Conservation (phyloP, 2,113 vertebrate species). For the Leptocoma aspasia region DNA sequence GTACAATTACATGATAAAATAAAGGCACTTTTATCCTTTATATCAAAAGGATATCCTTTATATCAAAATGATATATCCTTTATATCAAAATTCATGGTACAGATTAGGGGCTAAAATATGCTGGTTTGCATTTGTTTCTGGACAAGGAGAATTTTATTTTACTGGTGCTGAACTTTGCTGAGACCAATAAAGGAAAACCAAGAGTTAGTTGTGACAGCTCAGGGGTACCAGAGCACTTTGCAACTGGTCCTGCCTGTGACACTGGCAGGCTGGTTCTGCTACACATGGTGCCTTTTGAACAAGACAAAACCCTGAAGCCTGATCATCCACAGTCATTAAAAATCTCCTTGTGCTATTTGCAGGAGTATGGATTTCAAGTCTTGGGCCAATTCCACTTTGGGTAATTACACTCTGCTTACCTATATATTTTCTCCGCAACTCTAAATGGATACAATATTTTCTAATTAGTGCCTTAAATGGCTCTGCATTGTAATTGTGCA, state of each 20-base stretch:
- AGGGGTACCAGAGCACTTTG: background rate
- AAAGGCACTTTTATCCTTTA: background rate
- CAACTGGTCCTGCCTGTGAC: background rate
- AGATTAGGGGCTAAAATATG: background rate
- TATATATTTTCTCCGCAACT: slow-evolving; percentile 60
- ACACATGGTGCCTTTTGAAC: background rate
- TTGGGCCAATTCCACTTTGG: slow-evolving; percentile 62
- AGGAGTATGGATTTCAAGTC: slow-evolving; percentile 56
- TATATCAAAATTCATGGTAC: background rate
- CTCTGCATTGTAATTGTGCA: slow-evolving; percentile 25
- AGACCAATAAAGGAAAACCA: background rate
- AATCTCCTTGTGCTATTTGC: slow-evolving; percentile 52
- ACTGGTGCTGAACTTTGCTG: background rate
- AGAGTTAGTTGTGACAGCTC: background rate
- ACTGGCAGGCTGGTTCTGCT: background rate
- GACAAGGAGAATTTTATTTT: background rate
- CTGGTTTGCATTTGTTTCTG: background rate
- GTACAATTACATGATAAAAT: background rate
- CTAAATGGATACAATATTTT: slow-evolving; percentile 65
- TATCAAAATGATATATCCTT: no score
- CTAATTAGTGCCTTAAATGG: slow-evolving; percentile 56
- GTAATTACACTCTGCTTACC: slow-evolving; percentile 62
- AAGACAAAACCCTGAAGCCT: background rate
- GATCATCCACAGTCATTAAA: slow-evolving; percentile 27
- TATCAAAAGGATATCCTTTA: no score